Conservation (phyloP, 2,113 vertebrate species). For the Alligator mississippiensis region DNA sequence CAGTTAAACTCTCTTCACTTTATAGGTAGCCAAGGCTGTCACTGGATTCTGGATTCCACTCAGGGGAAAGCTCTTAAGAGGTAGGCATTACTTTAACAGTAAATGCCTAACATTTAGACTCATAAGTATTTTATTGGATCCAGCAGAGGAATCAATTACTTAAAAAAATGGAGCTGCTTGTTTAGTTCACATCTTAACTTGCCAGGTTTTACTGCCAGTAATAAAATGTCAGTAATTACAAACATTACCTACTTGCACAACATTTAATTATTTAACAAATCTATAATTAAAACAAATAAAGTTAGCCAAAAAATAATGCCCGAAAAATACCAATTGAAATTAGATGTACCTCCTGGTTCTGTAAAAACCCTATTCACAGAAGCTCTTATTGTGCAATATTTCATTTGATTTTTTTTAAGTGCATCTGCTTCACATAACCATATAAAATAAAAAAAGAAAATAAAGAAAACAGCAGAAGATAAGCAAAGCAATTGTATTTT, state of each 20-base stretch:
- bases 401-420: slow-evolving; percentile 17
- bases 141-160: slow-evolving; percentile 26
- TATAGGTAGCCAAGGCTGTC: too few species aligned
- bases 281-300: slow-evolving; percentile 42
- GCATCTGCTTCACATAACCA: not conserved
- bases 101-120: not conserved
- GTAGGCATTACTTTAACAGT: not conserved
- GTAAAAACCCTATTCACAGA: slow-evolving; percentile 25
- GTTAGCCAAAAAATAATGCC: slow-evolving; percentile 18
- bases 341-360: slow-evolving; percentile 11
- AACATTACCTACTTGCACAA: slow-evolving; percentile 22
- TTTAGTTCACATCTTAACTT: slow-evolving; percentile 37
- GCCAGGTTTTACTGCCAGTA: slow-evolving; percentile 33
- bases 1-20: too few species aligned
- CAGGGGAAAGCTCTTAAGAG: too few species aligned
- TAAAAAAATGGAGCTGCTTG: not conserved
- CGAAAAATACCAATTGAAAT: slow-evolving; percentile 46
- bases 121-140: not conserved
- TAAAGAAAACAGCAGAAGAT: not conserved
- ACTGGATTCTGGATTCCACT: too few species aligned
- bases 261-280: not conserved
- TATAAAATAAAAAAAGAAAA: not conserved
- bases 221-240: slow-evolving; percentile 5
- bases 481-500: not conserved
- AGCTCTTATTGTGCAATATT: slow-evolving; percentile 15